Conservation (phyloP, 2,113 vertebrate genomes). For the Bos indicus region DNA sequence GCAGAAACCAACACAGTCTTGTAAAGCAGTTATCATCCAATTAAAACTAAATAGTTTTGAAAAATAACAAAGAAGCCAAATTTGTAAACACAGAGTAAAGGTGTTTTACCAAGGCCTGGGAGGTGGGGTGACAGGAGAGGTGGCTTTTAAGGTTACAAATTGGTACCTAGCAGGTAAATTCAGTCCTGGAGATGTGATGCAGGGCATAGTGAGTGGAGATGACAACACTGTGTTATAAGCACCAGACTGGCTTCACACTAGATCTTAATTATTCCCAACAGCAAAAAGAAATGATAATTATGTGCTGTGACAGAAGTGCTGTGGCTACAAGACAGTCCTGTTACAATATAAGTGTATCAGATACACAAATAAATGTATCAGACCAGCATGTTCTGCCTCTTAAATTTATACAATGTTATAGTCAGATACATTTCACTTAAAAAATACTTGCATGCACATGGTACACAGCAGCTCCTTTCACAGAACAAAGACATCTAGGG, state of each 20-base stretch:
- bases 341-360: neutral
- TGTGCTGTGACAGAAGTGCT: neutral
- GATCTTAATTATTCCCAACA: neutral
- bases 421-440: neutral
- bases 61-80: neutral
- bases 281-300: neutral
- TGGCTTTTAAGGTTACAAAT: neutral
- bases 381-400: neutral
- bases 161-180: no score
- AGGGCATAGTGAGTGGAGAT: neutral
- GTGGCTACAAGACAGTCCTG: no score
- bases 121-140: neutral
- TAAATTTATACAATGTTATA: neutral
- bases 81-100: neutral
- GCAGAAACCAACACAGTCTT: neutral
- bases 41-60: neutral
- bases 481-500: constrained; percentile 89
- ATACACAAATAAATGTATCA: neutral
- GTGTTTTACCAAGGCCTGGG: neutral
- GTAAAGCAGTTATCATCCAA: neutral
- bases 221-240: neutral
- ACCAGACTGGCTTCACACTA: neutral
- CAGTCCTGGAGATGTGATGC: neutral
- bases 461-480: constrained; percentile 90
- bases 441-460: constrained; percentile 70